phyloP scores from a whole-genome alignment of 2,797 vertebrate genomes.

The Siniperca undulata region DNA sequence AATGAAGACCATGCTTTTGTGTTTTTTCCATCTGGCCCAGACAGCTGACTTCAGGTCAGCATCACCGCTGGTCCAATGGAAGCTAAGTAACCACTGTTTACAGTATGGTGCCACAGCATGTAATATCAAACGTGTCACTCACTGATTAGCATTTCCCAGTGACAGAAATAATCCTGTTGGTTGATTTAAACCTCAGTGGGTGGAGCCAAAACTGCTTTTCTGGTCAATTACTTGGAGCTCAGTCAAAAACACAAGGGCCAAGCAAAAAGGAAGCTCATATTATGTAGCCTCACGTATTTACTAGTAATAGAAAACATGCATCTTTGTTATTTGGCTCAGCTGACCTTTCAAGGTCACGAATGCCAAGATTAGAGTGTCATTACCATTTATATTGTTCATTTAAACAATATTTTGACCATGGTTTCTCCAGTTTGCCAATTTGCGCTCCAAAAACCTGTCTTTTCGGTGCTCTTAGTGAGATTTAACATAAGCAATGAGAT shows the following conservation, averaged over 20 bases:
- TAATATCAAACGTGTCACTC: conserved; percentile 16
- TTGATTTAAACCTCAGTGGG: conserved; percentile 5
- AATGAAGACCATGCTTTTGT: conserved; percentile 10
- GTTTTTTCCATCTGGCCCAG: neutral
- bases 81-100: conserved; percentile 3
- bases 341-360: conserved; percentile 23
- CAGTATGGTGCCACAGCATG: neutral
- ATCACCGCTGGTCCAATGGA: neutral
- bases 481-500: conserved; percentile 46
- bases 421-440: conserved; percentile 21
- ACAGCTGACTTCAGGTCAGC: conserved; percentile 20
- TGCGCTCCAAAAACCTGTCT: conserved; percentile 38
- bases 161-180: conserved; percentile 9
- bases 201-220: conserved; percentile 1
- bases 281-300: conserved; percentile 30
- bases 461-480: conserved; percentile 15
- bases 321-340: conserved; percentile 35
- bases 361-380: conserved; percentile 46
- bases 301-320: conserved; percentile 45
- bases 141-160: neutral
- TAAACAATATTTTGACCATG: conserved; percentile 19
- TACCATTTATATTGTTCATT: conserved; percentile 54
- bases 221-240: conserved; percentile 4
- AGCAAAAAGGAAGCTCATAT: conserved; percentile 2
- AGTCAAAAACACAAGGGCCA: neutral